Conservation (phyloP, 92 coral and sea anemone species). For the Isaurus tuberculatus region DNA sequence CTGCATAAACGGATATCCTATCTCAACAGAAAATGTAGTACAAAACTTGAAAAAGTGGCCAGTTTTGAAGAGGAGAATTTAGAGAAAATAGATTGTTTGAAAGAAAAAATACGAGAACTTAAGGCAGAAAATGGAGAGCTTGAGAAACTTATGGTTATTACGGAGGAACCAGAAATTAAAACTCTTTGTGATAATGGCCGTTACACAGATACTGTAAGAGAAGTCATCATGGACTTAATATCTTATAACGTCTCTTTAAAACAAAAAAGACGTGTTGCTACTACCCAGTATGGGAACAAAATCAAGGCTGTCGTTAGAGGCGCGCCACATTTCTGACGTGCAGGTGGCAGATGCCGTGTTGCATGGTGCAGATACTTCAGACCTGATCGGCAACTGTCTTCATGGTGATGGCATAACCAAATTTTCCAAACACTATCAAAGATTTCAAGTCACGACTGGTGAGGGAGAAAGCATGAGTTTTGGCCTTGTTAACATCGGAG, state of each 20-base stretch:
- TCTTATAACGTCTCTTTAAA: slow-evolving; percentile 5
- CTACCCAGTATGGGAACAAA: slow-evolving; percentile 14
- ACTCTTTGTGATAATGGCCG: slow-evolving; percentile 18
- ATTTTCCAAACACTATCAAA: slow-evolving; percentile 8
- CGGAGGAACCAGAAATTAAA: slow-evolving; percentile 19
- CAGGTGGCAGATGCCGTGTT: slow-evolving; percentile 13
- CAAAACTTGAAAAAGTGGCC: slow-evolving; percentile 15
- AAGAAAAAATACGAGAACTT: slow-evolving; percentile 1
- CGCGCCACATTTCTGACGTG: neutral
- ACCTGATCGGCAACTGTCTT: slow-evolving; percentile 17
- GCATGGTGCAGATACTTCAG: neutral
- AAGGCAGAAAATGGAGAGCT: slow-evolving; percentile 35
- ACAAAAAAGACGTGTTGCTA: slow-evolving; percentile 6
- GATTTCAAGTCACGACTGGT: slow-evolving; percentile 19
- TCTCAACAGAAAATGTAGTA: slow-evolving; percentile 20
- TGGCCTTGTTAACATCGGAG: slow-evolving; percentile 9
- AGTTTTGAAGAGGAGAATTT: slow-evolving; percentile 8
- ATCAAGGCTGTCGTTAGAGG: slow-evolving; percentile 17
- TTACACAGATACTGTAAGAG: neutral
- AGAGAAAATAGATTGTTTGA: slow-evolving; percentile 14
- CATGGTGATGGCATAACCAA: slow-evolving; percentile 23
- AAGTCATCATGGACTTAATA: slow-evolving; percentile 20
- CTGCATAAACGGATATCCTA: slow-evolving; percentile 20
- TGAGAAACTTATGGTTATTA: slow-evolving; percentile 18
- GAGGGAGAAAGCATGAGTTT: neutral